These are phyloP conservation scores for Euplexia lucipara DNA, from an alignment of 2,888 invertebrate species.

Conservation along the genomic window DNA sequence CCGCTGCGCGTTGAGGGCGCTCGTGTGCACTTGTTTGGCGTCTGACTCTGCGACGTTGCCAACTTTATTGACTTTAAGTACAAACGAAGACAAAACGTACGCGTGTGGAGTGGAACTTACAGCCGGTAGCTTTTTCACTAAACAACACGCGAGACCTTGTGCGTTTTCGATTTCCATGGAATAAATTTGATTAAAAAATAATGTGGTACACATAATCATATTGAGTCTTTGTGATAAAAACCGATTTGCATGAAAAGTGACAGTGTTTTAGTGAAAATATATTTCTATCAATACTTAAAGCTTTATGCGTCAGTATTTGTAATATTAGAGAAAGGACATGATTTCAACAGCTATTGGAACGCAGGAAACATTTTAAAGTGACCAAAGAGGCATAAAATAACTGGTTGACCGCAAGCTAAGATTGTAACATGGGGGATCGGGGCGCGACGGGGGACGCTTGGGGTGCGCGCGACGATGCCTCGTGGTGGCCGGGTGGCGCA, in stretches of 20 bases:
- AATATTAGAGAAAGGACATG: conserved; percentile 78
- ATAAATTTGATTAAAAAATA: conserved; percentile 68
- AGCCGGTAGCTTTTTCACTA: conserved; percentile 87
- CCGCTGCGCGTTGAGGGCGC: conserved; percentile 91
- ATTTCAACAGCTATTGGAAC: conserved; percentile 72
- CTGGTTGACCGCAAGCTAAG: conserved; percentile 85
- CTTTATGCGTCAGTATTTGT: conserved; percentile 58
- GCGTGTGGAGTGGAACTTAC: conserved; percentile 88
- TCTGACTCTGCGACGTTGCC: conserved; percentile 91
- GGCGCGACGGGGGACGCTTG: conserved; percentile 91
- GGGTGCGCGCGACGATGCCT: conserved; percentile 91
- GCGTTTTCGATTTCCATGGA: conserved; percentile 70
- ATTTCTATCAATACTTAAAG: conserved; percentile 59
- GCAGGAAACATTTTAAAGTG: conserved; percentile 75
- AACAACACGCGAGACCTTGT: conserved; percentile 76
- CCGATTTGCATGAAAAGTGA: conserved; percentile 72
- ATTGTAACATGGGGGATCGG: conserved; percentile 89
- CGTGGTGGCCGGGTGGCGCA: conserved; percentile 89
- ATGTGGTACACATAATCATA: conserved; percentile 75
- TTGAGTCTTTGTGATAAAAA: conserved; percentile 85
- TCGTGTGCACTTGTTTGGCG: conserved; percentile 89
- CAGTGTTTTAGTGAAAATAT: conserved; percentile 70
- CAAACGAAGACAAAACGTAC: conserved; percentile 90
- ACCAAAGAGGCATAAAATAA: conserved; percentile 82
- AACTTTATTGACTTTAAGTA: conserved; percentile 90